Base-by-base conservation (phyloP, 2,113 vertebrate genomes). In the Symphodus melops region DNA sequence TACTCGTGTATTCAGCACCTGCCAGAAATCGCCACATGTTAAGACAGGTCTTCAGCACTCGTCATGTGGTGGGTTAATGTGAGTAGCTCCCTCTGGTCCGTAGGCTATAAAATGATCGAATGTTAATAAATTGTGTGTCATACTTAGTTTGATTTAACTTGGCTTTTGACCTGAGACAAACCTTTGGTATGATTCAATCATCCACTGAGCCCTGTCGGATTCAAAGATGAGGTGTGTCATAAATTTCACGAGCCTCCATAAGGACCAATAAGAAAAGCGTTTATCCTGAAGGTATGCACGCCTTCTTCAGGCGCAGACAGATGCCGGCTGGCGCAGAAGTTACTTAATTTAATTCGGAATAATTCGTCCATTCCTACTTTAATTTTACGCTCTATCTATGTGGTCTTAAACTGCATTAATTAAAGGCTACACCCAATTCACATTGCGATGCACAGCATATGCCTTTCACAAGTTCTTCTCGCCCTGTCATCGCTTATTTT, bases 381-480 rank as follows among this genome's bases (percentile, higher is more conserved):
- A 0, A 20, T 14, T 39, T 8, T n/a, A 55, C 12, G 25, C 55
- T 25, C 25, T 1, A 44, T 5, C 33, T 46, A 44, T 5, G 23
- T 46, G 11, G 10, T 21, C 4, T 62, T 48, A 21, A 72, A 37
- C 74, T 5, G 61, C 16, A 42, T 7, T n/a, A 39, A 36, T 12
- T 46, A 23, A n/a, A n/a, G n/a, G n/a, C n/a, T 1, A 11, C 33
- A 12, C 2, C 1, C 4, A 9, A 13, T 41, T 9, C 0, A 9
- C 65, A 46, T 6, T 76, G 82, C 79, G 42, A 90, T 92, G 88
- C 75, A 60, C 39, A 64, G 8, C 70, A 53, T 23, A 17, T 25
- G n/a, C 41, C 9, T 62, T 0, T 44, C 74, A 14, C 39, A 36
- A 2, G 3, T 86, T 17, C 12, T 70, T 37, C 49, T 88, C 23